Evolutionary conservation across 2,888 invertebrate species (phyloP).

Genomic region (Amblyjoppa fuscipennis): DNA sequence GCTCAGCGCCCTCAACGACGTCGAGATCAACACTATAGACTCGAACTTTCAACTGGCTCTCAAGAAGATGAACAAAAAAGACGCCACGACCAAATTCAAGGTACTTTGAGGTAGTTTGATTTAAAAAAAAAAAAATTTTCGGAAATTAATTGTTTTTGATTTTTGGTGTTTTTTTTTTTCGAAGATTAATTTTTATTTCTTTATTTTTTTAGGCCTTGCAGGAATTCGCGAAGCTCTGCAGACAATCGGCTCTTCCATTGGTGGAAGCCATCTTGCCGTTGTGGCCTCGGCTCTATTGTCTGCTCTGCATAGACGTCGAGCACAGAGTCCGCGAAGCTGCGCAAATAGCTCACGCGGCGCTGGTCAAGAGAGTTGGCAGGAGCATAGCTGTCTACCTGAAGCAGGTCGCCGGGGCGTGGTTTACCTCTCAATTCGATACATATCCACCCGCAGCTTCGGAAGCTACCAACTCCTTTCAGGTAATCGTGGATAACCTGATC

Average conservation of each 20-base stretch:
- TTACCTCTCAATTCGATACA: constrained; percentile 93
- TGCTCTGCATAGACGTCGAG: constrained; percentile 92
- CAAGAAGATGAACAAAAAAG: constrained; percentile 96
- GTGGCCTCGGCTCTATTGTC: constrained; percentile 94
- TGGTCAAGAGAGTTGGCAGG: constrained; percentile 90
- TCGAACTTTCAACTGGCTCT: constrained; percentile 92
- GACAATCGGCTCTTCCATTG: constrained; percentile 88
- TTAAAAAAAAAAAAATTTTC: too few species aligned
- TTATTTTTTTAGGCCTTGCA: constrained; percentile 89
- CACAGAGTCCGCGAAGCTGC: constrained; percentile 93
- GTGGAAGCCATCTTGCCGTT: constrained; percentile 91
- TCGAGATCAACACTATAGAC: constrained; percentile 88
- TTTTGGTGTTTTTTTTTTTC: constrained; percentile 15
- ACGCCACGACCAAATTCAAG: constrained; percentile 95
- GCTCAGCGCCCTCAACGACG: constrained; percentile 87
- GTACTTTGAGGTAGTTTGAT: constrained; percentile 84
- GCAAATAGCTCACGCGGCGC: constrained; percentile 90
- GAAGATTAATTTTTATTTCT: background rate
- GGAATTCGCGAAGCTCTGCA: constrained; percentile 91
- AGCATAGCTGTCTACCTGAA: constrained; percentile 93
- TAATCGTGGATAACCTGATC: constrained; percentile 73
- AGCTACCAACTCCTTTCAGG: constrained; percentile 89
- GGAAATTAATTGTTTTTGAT: background rate
- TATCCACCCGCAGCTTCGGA: constrained; percentile 93
- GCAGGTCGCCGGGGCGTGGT: constrained; percentile 93